Base-by-base conservation (phyloP, 2,888 invertebrate genomes). In the Diarsia mendica region DNA sequence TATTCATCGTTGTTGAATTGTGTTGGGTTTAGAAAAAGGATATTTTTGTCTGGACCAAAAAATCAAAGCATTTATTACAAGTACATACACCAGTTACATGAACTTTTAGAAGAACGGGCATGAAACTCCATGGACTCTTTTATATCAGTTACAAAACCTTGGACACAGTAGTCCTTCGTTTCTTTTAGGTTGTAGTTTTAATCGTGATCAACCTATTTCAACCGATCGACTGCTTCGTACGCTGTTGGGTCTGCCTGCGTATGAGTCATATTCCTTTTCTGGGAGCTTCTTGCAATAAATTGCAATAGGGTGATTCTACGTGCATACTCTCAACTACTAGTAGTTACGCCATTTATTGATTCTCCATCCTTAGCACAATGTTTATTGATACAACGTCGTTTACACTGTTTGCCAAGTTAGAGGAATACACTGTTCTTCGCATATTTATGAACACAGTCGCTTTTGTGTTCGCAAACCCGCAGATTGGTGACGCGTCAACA, bases 401-500 rank as follows among this genome's bases (percentile, higher is more conserved):
- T 33, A 51, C 28, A 69, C 53, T 53, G 72, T 71, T 67, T 73
- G 39, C 67, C 58, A 65, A 69, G 70, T 61, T 63, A 73, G 60
- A 63, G 28, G 53, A 72, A 70, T 51, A 28, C n/a, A 15, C 46
- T 55, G 53, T 53, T 58, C 51, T 49, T 58, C 33, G 65, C 49
- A 73, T 79, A 75, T 71, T 46, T 65, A 65, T 53, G 61, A 58
- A 60, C 71, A 83, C 70, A 71, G 66, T 46, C 11, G 65, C 72
- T 69, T 72, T 82, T 70, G 46, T 77, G 67, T 76, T 79, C 66
- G 49, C 44, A 60, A 75, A 68, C 48, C 51, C n/a, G 71, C 65
- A 60, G 74, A 68, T 70, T 68, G 79, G 71, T 73, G 82, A 66
- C 63, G 51, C 39, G 18, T 63, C 58, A 69, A 85, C 81, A 86